These are phyloP conservation scores for Echinarachnius parma DNA, from an alignment of 53 echinoderm and acorn worm species.

Conservation along the genomic window DNA sequence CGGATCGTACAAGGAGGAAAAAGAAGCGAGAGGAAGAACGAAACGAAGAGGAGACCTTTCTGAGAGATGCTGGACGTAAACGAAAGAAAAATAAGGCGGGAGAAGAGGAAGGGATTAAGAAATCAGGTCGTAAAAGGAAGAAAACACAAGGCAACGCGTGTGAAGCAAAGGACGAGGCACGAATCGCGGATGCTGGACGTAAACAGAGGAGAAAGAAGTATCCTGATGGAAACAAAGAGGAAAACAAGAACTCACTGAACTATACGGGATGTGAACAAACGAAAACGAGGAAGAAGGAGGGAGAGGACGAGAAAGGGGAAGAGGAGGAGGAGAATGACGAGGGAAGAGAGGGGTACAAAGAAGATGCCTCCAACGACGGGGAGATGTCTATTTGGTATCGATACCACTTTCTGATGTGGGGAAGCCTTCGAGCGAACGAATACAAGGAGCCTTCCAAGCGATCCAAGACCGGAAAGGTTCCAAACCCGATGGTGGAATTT, in stretches of 20 bases:
- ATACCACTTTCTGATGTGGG: conserved; percentile 55
- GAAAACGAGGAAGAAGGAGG: neutral
- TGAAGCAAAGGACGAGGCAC: too few species aligned
- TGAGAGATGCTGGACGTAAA: neutral
- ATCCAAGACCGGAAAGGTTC: conserved; percentile 26
- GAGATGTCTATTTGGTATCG: conserved; percentile 37
- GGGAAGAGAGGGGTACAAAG: neutral
- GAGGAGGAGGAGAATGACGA: neutral
- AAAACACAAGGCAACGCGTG: neutral
- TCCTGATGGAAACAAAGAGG: neutral
- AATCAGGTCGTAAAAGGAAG: too few species aligned
- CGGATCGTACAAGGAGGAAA: too few species aligned
- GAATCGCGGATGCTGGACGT: neutral
- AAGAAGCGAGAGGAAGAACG: neutral
- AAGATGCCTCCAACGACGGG: neutral
- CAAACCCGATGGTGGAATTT: conserved; percentile 35
- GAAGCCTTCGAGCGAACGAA: conserved; percentile 45
- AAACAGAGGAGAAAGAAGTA: neutral
- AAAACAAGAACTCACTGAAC: neutral
- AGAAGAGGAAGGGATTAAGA: neutral
- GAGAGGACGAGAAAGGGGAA: neutral
- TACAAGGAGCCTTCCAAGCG: conserved; percentile 36
- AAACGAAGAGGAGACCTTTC: neutral
- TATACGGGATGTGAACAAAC: neutral
- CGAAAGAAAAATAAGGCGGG: neutral